Percentiles rank a stretch among this genome's conserved stretches.
These are phyloP conservation scores for Drosophila algonquin DNA, from an alignment of 2,888 invertebrate genomes.

Conservation along the genomic window DNA sequence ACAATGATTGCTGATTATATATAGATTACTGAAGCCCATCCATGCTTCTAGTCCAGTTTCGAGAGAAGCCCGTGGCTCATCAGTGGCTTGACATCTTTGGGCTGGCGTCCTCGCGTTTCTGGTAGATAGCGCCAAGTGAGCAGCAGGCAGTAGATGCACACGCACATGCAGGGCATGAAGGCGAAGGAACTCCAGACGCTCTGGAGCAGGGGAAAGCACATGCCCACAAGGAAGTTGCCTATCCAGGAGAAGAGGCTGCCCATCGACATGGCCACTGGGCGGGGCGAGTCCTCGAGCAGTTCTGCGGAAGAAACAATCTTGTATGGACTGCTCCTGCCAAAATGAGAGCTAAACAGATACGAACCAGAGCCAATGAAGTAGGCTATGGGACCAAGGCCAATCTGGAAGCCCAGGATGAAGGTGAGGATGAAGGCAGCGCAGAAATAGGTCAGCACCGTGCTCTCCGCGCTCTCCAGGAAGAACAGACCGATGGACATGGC, in stretches of 20 bases:
- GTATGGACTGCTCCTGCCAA: background rate
- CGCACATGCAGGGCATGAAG: conserved; percentile 89
- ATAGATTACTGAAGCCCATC: too few relatives aligned
- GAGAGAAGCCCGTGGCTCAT: conserved; percentile 86
- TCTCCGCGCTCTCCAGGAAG: conserved; percentile 86
- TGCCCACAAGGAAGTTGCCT: conserved; percentile 92
- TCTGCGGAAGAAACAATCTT: conserved; percentile 84
- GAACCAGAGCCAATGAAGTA: conserved; percentile 92
- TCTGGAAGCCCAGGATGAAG: conserved; percentile 91
- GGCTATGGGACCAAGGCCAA: conserved; percentile 94
- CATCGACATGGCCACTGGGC: conserved; percentile 92
- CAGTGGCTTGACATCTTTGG: conserved; percentile 66
- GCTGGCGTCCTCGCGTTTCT: conserved; percentile 73
- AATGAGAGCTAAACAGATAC: conserved; percentile 36
- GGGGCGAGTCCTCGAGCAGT: conserved; percentile 91
- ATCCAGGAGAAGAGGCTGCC: conserved; percentile 94
- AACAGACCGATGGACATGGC: conserved; percentile 86
- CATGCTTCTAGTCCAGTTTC: conserved; percentile 52
- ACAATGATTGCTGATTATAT: background rate
- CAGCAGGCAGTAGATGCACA: conserved; percentile 68
- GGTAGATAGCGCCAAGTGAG: conserved; percentile 75
- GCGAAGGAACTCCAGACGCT: conserved; percentile 87
- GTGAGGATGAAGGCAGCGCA: conserved; percentile 88
- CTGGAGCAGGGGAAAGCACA: conserved; percentile 89
- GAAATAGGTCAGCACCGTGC: conserved; percentile 86